Evolutionary conservation across 1,140 invertebrate genomes (phyloP), one percentile per base, ranked within the genome.

Genomic region (Asobara japonica): DNA sequence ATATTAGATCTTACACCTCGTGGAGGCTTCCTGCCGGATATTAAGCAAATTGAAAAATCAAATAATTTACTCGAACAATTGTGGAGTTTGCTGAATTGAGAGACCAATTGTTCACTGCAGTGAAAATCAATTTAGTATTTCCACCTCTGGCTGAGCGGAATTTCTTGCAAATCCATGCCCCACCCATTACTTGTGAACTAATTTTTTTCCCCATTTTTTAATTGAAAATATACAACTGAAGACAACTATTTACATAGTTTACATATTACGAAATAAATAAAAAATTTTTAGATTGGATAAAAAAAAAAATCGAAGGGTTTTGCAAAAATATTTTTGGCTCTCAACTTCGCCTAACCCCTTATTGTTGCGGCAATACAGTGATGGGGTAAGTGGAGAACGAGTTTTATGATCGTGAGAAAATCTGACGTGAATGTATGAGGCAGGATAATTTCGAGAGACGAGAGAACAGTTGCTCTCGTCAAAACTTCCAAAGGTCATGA

Each of bases 41-140:
- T 56, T 56, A 56, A 56, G 51, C 51, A 56, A 22, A 56, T 56
- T 56, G 51, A 56, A 56, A 56, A 56, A 56, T 56, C 51, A 25
- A 56, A 56, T 56, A 56, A 56, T 56, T 56, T 22, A 56, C 18
- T 25, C 25, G 2, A 5, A 20, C 51, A 22, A 56, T 5, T 25
- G 22, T 13, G 22, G 51, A 56, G 51, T 25, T n/a, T 56, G 18
- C 18, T 56, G 22, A 20, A 56, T 56, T 56, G 51, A 56, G 51
- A 25, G 51, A 27, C 51, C 51, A 56, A 56, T 56, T 56, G 51
- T 56, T 56, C 51, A 56, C 20, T 56, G 51, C 25, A 56, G 20
- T 56, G 51, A 56, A 18, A 22, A 56, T 56, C 13, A 27, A 56
- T 56, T 56, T 56, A 56, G 3, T 27, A 56, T 56, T 56, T 56